Base-by-base conservation (phyloP, 2,113 vertebrate genomes). In the Phyllopteryx taeniolatus region DNA sequence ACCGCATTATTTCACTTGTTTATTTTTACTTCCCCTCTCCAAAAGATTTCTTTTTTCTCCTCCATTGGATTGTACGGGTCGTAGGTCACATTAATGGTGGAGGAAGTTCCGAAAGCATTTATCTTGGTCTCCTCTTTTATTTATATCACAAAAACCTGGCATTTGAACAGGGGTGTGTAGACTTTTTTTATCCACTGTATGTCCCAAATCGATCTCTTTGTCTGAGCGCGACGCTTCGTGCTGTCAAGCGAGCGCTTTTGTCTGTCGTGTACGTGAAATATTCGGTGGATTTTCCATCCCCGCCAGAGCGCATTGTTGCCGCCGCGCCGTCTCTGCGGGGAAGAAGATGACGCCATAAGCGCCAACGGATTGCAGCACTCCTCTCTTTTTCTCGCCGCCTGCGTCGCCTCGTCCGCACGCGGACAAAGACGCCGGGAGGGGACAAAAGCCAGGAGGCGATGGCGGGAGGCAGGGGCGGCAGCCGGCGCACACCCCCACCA, bases 281-380 rank as follows among this genome's bases (percentile, higher is more conserved):
- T 69, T 70, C 61, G 70, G 47, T 3, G 42, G 75, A 69, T 85
- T 79, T 71, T 81, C 71, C 65, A 76, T 71, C 80, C 62, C 27
- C 62, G 22, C 3, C 10, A 51, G 71, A 73, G 74, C 74, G 80
- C 60, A 71, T 79, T 76, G 85, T 79, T 86, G 76, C 68, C 78
- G 71, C 72, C 72, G 33, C 44, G 33, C 67, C 67, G 27, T 80
- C 85, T 87, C 84, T 17, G 47, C 76, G 71, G 74, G 84, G 84
- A 64, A 74, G 35, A 81, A 78, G 85, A 88, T 89, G 86, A 91
- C 85, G 90, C 75, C 88, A 87, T 90, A 87, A 86, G 83, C 47
- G 43, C 83, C 86, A 89, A 89, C 86, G 81, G 80, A 87, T 84
- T 84, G 83, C 82, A 84, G 71, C 57, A 31, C 47, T 78, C 88